Conservation (phyloP, 2,113 vertebrate species). For the Albula glossodonta region DNA sequence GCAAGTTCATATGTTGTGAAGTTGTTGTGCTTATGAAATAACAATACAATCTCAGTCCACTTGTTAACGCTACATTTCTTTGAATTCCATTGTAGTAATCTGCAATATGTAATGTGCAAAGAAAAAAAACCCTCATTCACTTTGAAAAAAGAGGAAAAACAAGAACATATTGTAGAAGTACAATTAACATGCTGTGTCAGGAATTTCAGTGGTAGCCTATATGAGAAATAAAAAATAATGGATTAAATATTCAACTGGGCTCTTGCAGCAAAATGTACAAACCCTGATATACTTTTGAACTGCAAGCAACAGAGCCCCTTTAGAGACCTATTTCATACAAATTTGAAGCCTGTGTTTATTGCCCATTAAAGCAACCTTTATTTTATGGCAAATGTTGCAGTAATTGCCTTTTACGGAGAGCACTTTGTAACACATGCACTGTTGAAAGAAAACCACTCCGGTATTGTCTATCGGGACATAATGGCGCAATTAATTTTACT, state of each 20-base stretch:
- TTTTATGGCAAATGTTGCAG: slow-evolving; percentile 90
- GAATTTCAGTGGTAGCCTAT: background rate
- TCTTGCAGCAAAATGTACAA: slow-evolving; percentile 55
- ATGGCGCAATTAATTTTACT: slow-evolving; percentile 97
- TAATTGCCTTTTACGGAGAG: slow-evolving; percentile 93
- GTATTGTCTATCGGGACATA: slow-evolving; percentile 92
- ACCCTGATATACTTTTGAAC: slow-evolving; percentile 79
- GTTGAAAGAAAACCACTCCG: slow-evolving; percentile 89
- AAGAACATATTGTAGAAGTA: background rate
- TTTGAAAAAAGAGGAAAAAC: background rate
- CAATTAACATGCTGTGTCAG: background rate
- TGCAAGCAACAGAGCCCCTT: slow-evolving; percentile 80
- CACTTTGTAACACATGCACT: slow-evolving; percentile 87
- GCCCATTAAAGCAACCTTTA: slow-evolving; percentile 93
- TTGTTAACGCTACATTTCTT: too few species aligned
- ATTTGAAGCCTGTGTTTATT: slow-evolving; percentile 91
- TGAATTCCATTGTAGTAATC: background rate
- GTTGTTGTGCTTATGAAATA: too few species aligned
- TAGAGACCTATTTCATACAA: slow-evolving; percentile 85
- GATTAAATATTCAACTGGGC: slow-evolving; percentile 60
- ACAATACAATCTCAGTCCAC: too few species aligned
- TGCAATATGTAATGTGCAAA: background rate
- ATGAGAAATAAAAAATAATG: slow-evolving; percentile 21
- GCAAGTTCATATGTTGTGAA: too few species aligned
- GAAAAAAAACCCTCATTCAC: background rate